Evolutionary conservation across 2,797 vertebrate species (phyloP), one percentile per base, ranked within the genome.

Genomic region (Hyperoplus lanceolatus): DNA sequence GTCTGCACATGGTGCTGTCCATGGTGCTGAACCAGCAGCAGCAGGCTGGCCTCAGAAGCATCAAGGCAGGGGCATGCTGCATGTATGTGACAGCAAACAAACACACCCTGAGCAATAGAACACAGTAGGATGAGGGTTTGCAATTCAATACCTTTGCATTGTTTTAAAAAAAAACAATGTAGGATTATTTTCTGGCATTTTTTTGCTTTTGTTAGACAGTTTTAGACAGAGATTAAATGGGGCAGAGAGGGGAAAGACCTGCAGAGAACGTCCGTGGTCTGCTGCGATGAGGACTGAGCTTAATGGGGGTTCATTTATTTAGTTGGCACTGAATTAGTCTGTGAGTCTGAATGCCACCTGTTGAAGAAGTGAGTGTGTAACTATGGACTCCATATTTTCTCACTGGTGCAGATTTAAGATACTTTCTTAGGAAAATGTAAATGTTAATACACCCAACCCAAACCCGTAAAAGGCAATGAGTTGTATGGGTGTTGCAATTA

Each of bases 11-110:
- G 81, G 81, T 71, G 55, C 92, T 95, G 76, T 94, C 93, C 92
- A 79, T 51, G 88, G 92, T 93, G 76, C 92, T 92, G 92, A 94
- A 87, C 63, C 75, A 67, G 51, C 73, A 55, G 66, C 73, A 70
- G 56, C 54, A 43, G 68, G 16, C 66, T 75, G 73, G 79, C 79
- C 59, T 75, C 46, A 55, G 29, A 29, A 29, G 73, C 75, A 57
- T 64, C 45, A 9, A 79, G 71, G 71, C 73, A 3, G 53, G 50
- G 42, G 70, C 65, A 61, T 2, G 56, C 70, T 77, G 72, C 72
- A 83, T 83, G 88, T 84, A 90, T 78, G 86, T 92, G 86, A 80
- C 85, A 45, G 53, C 73, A 77, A 75, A 81, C 82, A 82, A 83
- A 84, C 82, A 73, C 65, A 46, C 69, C 14, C 14, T 18, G 29